phyloP scores from a whole-genome alignment of 2,797 vertebrate species.

The Ataeniobius toweri region DNA sequence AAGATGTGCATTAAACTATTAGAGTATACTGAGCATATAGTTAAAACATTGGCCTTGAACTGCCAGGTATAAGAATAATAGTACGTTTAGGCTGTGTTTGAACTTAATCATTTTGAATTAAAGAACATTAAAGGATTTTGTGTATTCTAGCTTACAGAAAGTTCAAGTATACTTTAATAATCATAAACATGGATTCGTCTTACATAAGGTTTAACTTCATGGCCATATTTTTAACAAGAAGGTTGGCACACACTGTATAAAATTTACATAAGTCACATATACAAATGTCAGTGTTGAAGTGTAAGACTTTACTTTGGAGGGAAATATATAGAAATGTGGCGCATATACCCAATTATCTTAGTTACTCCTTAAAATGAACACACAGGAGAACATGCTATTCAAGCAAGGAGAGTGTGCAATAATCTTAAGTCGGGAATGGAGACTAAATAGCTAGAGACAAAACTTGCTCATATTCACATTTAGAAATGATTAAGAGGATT shows the following conservation, averaged over 20 bases:
- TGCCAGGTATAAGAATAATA: neutral
- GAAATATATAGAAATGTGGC: neutral
- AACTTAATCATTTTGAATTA: neutral
- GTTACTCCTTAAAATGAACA: neutral
- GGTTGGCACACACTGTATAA: no score
- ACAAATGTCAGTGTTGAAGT: neutral
- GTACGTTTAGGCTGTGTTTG: neutral
- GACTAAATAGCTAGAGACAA: neutral
- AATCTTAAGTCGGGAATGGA: neutral
- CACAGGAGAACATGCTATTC: neutral
- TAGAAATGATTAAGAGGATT: neutral
- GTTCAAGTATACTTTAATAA: neutral
- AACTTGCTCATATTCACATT: neutral
- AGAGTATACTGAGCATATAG: neutral
- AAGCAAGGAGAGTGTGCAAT: neutral
- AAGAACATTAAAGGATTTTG: neutral
- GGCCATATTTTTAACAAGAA: neutral
- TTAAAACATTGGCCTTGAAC: neutral
- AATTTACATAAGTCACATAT: no score
- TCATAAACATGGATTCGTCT: neutral
- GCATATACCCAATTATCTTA: neutral
- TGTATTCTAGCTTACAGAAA: neutral
- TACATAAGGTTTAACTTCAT: neutral
- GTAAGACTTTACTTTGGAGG: neutral
- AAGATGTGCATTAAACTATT: neutral